phyloP scores from a whole-genome alignment of 2,888 invertebrate genomes.

The Netelia melanura region DNA sequence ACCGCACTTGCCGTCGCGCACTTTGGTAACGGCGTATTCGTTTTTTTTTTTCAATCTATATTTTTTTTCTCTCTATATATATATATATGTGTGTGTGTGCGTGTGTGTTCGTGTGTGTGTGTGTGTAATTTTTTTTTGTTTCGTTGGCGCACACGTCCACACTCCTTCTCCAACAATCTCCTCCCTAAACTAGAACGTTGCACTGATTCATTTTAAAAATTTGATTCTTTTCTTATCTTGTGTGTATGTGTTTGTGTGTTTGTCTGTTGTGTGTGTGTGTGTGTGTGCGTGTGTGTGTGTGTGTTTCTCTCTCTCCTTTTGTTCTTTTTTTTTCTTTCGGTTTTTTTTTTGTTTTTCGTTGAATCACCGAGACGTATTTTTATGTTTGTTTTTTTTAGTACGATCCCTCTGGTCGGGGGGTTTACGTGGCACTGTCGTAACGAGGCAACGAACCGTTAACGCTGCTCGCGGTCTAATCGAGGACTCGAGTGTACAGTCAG shows the following conservation, averaged over 20 bases:
- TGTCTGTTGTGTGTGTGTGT: no score
- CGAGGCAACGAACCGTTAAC: constrained; percentile 71
- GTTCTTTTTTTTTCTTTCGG: neutral
- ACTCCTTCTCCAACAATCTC: no score
- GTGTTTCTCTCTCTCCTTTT: neutral
- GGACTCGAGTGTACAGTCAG: constrained; percentile 49
- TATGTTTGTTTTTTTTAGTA: neutral
- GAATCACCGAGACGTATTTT: constrained; percentile 4
- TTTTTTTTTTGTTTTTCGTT: constrained; percentile 4
- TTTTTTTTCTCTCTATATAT: neutral
- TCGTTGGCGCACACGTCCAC: no score
- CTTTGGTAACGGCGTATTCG: neutral
- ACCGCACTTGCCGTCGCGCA: neutral
- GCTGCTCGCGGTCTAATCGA: constrained; percentile 48
- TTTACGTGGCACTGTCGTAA: constrained; percentile 70
- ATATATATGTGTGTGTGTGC: no score
- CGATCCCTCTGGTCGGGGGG: constrained; percentile 47
- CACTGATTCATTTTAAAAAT: no score
- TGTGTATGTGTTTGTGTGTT: no score
- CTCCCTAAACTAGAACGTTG: no score
- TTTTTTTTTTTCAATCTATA: neutral
- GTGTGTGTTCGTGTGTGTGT: no score
- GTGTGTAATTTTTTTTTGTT: no score
- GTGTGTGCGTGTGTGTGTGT: no score
- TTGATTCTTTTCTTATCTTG: no score